These are phyloP conservation scores for Lymantria dispar DNA, from an alignment of 2,888 invertebrate genomes.

Conservation along the genomic window DNA sequence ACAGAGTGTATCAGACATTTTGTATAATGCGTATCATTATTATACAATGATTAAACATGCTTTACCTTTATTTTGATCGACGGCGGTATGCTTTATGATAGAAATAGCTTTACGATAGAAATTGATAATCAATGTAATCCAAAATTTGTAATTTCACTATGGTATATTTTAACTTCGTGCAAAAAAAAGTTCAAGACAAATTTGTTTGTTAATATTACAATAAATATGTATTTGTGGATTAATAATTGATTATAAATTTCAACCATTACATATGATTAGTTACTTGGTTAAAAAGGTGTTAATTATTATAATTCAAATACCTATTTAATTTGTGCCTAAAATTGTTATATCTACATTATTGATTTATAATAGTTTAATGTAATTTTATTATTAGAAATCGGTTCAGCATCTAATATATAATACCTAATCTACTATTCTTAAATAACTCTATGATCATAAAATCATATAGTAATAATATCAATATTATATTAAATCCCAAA, in stretches of 20 bases:
- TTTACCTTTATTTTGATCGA: conserved; percentile 30
- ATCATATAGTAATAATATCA: too few relatives aligned
- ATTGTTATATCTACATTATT: too few relatives aligned
- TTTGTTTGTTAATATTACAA: too few relatives aligned
- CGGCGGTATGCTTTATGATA: conserved; percentile 30
- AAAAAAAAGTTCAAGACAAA: neutral
- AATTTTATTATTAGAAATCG: too few relatives aligned
- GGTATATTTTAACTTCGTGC: neutral
- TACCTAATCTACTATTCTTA: too few relatives aligned
- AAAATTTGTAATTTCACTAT: neutral
- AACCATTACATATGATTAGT: neutral
- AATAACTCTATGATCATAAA: too few relatives aligned
- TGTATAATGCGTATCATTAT: conserved; percentile 6
- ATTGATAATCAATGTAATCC: neutral
- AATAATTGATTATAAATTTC: neutral
- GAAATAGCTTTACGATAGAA: neutral
- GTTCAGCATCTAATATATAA: too few relatives aligned
- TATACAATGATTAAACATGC: conserved; percentile 9
- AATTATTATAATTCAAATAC: too few relatives aligned
- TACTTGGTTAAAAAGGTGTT: too few relatives aligned
- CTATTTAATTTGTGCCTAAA: too few relatives aligned
- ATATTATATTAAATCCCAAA: too few relatives aligned
- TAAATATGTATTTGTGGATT: neutral
- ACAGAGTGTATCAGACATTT: conserved; percentile 51
- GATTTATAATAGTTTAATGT: too few relatives aligned